Evolutionary conservation across 2,888 invertebrate genomes (phyloP), one percentile per base, ranked within the genome.

Genomic region (Mesoligia furuncula): DNA sequence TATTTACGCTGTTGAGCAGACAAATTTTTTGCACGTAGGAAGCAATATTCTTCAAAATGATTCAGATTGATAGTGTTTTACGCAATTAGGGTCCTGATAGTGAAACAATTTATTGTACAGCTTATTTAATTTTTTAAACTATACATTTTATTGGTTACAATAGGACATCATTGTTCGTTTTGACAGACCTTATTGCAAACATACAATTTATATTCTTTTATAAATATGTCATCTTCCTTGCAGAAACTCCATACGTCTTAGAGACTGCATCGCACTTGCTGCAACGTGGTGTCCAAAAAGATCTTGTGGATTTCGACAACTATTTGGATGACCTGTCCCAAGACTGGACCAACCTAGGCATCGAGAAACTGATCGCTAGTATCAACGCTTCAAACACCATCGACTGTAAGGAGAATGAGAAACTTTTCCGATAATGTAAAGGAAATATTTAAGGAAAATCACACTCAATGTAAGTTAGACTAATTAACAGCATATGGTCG

Each of bases 301-400:
- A 98, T 88, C 95, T 99, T n/a, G 96, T 98, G 20, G 99, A 99
- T 95, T 99, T 99, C 93, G 99, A 99, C 96, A 99, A 99, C 95
- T 99, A 99, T 95, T 97, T 99, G 84, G 99, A 99, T 94, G 98
- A 99, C 93, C 97, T 99, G 59, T 97, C 98, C 36, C 97, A 98
- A 82, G 99, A 99, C 94, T 99, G 99, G 99, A 98, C 98, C 89
- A 99, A 99, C 95, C 92, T 95, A 9, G 96, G 97, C 77, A 95
- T 96, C 61, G 93, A 94, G 83, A 95, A 95, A 80, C 88, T 95
- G 0, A 92, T 96, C 0, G 94, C 94, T 0, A 96, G 94, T 81
- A 92, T 95, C n/a, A 91, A 93, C 9, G 93, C 93, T 4, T 90
- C 91, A 0, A 90, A 92, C 80, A 84, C 81, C 48, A 87, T 89